Percentiles rank a stretch among this genome's conserved stretches.
Conservation (phyloP, 2,797 vertebrate genomes). For the Pseudochaenichthys georgianus region DNA sequence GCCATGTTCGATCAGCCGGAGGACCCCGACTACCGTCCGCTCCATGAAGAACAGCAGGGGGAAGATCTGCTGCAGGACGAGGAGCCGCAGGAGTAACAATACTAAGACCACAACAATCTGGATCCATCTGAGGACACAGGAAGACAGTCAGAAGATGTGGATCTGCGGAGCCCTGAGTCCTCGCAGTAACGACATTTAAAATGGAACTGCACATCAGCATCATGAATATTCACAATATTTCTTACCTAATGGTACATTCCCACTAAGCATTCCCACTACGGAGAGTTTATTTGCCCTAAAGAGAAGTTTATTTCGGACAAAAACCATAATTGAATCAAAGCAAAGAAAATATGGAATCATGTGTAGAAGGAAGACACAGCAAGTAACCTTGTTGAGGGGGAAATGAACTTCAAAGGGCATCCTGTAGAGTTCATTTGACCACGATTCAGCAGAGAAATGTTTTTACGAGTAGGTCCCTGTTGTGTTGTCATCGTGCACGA, state of each 20-base stretch:
- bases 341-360: neutral
- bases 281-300: neutral
- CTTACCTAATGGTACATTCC: neutral
- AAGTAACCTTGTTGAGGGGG: neutral
- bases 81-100: conserved; percentile 16
- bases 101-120: neutral
- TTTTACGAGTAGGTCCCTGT: neutral
- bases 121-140: neutral
- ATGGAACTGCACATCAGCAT: neutral
- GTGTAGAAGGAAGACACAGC: neutral
- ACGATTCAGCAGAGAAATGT: neutral
- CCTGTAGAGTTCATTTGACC: neutral
- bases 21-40: conserved; percentile 17
- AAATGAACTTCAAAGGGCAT: neutral
- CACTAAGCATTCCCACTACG: neutral
- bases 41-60: conserved; percentile 11
- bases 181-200: neutral
- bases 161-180: neutral
- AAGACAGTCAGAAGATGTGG: neutral
- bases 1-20: conserved; percentile 40
- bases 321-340: neutral
- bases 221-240: neutral
- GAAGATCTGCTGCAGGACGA: conserved; percentile 20
- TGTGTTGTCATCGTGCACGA: neutral
- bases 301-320: neutral